Base-by-base conservation (phyloP, 2,888 invertebrate genomes). In the Anarsia innoxiella region DNA sequence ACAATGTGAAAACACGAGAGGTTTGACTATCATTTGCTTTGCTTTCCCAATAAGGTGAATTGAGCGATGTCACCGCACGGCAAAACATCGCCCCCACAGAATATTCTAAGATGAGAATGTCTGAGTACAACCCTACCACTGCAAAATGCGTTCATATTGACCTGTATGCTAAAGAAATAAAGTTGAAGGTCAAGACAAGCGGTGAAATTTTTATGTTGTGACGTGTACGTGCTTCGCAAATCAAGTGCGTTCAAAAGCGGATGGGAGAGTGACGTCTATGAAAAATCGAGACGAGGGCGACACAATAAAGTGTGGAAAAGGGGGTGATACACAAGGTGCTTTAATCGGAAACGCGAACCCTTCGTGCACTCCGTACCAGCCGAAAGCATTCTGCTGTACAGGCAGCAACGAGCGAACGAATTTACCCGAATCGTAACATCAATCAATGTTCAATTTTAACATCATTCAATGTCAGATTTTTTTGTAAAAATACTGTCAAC, bases 251-350 rank as follows among this genome's bases (percentile, higher is more conserved):
- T 77, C 68, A 73, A 78, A 78, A 75, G 77, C 66, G 72, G 78
- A 79, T 72, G 75, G 72, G 66, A 72, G 68, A 63, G 58, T 44
- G 51, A 53, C 69, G 70, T 68, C 70, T 76, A 78, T 79, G 80
- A 83, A 83, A 82, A 83, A 80, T 80, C 77, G 78, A 75, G 78
- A 73, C 63, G 63, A 66, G 80, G 77, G 77, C 64, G 73, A 71
- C 72, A 75, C 73, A 76, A 78, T 78, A 67, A 37, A 74, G 67
- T 61, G 63, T 54, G 56, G 59, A 53, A 57, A 66, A 61, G 64
- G 70, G 74, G 72, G 70, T 59, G 43, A 29, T 56, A 63, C 56
- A 59, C 53, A 63, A 73, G 74, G 71, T 72, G 70, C 65, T 76
- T 72, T 78, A 76, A 80, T 79, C 78, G 73, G 70, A 74, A 82